Evolutionary conservation across 2,888 invertebrate species (phyloP), one percentile per base, ranked within the genome.

Genomic region (Lithophane leautieri): DNA sequence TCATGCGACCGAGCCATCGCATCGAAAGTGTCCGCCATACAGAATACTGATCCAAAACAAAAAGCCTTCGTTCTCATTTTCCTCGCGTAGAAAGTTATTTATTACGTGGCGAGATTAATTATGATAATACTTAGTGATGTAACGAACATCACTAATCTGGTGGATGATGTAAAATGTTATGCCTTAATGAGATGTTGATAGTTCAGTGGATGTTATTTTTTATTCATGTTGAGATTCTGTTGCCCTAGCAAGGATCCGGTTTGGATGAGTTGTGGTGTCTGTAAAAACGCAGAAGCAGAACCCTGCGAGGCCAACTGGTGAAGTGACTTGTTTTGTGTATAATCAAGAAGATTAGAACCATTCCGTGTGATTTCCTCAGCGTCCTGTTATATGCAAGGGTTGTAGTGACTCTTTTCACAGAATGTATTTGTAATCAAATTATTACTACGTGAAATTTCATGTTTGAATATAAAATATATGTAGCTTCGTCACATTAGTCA

Each of bases 1-100:
- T 85, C 73, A 90, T 89, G 88, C 89, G 63, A 61, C 75, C 65
- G 66, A 70, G 69, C 58, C 1, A 65, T 66, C 78, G 70, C 85
- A 93, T 89, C 92, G 94, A 94, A 94, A 93, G 94, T 93, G 91
- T 75, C 58, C 73, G 83, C 73, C 82, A 62, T 25, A 70, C 61
- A 56, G 93, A 91, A 94, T 94, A 92, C 91, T 90, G 90, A 94
- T 85, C 83, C 89, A 85, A 81, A 83, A 79, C 80, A 87, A 86
- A 83, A 70, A 79, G 73, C 70, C 28, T 63, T 34, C 61, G 84
- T 84, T 81, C 81, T 76, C 85, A 82, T 88, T 90, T 88, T 81
- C 83, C 84, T 73, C 76, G 34, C 76, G 78, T 83, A 87, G 92
- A 91, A 92, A 93, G 92, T 90, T 86, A 81, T 82, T 73, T 81